Percentiles rank a stretch among this genome's conserved stretches.
Conservation (phyloP, 2,113 vertebrate species). For the Piliocolobus tephrosceles region DNA sequence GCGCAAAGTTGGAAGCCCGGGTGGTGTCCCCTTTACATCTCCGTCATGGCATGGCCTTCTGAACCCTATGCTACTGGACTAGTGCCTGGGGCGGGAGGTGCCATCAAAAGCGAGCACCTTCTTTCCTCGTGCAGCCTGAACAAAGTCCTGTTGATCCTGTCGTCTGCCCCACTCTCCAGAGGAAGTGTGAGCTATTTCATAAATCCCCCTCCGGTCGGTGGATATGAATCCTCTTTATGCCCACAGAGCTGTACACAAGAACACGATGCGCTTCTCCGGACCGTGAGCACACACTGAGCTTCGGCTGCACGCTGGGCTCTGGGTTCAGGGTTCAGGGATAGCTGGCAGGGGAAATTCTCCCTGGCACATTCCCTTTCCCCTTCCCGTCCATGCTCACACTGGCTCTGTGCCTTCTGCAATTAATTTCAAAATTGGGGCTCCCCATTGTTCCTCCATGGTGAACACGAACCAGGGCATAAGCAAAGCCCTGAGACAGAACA, state of each 20-base stretch:
- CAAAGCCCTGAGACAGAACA: not conserved
- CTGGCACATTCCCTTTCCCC: too few relatives aligned
- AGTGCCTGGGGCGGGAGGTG: not conserved
- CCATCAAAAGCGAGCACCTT: not conserved
- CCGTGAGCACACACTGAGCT: rapidly evolving
- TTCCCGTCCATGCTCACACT: not conserved
- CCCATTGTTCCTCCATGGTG: rapidly evolving
- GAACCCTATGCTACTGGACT: too few relatives aligned
- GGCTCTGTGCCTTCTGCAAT: not conserved
- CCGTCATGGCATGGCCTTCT: rapidly evolving
- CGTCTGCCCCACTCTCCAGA: not conserved
- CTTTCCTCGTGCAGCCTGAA: not conserved
- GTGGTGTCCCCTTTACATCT: not conserved
- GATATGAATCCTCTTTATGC: rapidly evolving
- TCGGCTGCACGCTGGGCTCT: rapidly evolving
- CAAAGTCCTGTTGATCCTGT: rapidly evolving
- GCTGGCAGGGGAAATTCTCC: not conserved
- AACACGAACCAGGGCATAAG: not conserved
- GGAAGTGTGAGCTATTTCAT: not conserved
- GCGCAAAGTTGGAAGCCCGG: not conserved
- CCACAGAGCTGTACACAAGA: too few relatives aligned
- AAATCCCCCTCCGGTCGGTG: rapidly evolving
- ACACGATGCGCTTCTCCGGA: rapidly evolving
- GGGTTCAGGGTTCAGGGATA: not conserved
- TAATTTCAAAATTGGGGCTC: not conserved